These are phyloP conservation scores for Drosophila asahinai DNA, from an alignment of 1,140 invertebrate species.

Conservation along the genomic window DNA sequence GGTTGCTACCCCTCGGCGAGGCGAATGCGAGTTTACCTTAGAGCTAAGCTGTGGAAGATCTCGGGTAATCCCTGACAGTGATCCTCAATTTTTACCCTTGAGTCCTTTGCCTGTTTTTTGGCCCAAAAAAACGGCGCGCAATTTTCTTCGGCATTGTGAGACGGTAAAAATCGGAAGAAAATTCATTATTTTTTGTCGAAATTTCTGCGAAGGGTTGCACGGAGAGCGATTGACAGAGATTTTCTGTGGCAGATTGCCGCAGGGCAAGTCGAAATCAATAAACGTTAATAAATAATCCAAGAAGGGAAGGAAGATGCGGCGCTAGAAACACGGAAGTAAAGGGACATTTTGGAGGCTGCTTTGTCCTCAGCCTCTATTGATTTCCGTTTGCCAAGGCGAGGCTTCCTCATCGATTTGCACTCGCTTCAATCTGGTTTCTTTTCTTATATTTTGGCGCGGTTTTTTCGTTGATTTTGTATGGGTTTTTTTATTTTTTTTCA, in stretches of 20 bases:
- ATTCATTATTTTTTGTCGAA: slow-evolving; percentile 63
- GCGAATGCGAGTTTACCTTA: slow-evolving; percentile 45
- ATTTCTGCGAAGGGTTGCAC: slow-evolving; percentile 65
- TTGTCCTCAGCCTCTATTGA: slow-evolving; percentile 58
- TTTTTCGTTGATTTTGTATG: slow-evolving; percentile 17
- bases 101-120: slow-evolving; percentile 37
- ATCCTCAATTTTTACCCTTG: slow-evolving; percentile 84
- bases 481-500: neutral
- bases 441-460: slow-evolving; percentile 38
- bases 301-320: slow-evolving; percentile 35
- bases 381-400: slow-evolving; percentile 51
- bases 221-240: slow-evolving; percentile 58
- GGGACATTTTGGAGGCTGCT: slow-evolving; percentile 53
- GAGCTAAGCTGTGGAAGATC: slow-evolving; percentile 82
- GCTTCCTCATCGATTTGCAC: slow-evolving; percentile 56
- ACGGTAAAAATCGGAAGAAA: slow-evolving; percentile 64
- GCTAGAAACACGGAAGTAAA: slow-evolving; percentile 75
- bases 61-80: slow-evolving; percentile 74
- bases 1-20: slow-evolving; percentile 31
- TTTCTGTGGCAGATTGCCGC: slow-evolving; percentile 66
- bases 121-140: slow-evolving; percentile 56
- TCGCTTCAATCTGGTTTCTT: slow-evolving; percentile 33
- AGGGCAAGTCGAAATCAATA: slow-evolving; percentile 76
- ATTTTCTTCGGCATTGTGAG: slow-evolving; percentile 59
- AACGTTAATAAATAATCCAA: slow-evolving; percentile 75